Evolutionary conservation across 2,888 invertebrate genomes (phyloP), one percentile per base, ranked within the genome.

Genomic region (Philhelius pedissequus): DNA sequence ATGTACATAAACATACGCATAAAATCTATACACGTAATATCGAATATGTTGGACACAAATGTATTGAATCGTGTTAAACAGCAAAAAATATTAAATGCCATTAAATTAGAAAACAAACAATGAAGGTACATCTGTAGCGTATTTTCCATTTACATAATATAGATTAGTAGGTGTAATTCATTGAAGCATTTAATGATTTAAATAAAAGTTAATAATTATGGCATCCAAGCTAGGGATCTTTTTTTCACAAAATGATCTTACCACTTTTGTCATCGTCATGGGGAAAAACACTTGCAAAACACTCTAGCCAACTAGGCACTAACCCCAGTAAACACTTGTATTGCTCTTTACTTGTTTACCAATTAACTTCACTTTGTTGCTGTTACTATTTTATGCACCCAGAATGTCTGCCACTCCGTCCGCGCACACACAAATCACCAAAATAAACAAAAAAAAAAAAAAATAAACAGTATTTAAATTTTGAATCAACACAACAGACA

Each of bases 341-440:
- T 8, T 40, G 22, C 30, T 43, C 18, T 18, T 27, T 5, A n/a
- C 20, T 27, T 54, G 20, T 58, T 22, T 30, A 7, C 66, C 48
- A 38, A 50, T 18, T 15, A 50, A 48, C n/a, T 30, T 54, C 56
- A 30, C 32, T 52, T 45, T 60, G 25, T 69, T 27, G 35, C 13
- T 20, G 20, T 27, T 18, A 18, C 30, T 45, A 25, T 27, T 27
- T 54, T 68, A 43, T 35, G 32, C 50, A 50, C 25, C 68, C 48
- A 76, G 48, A 27, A 58, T 54, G 20, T 45, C 64, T 15, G 35
- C 79, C 43, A 82, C 38, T 75, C 77, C n/a, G n/a, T 48, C 32
- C 75, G 70, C 84, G 74, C 84, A 80, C 84, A 71, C 84, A 75
- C 82, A 74, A 68, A 58, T 83, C 83, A 83, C 83, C 74, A 83